Evolutionary conservation across 2,888 invertebrate species (phyloP), one percentile per base, ranked within the genome.

Genomic region (Philopedon plagiatum): DNA sequence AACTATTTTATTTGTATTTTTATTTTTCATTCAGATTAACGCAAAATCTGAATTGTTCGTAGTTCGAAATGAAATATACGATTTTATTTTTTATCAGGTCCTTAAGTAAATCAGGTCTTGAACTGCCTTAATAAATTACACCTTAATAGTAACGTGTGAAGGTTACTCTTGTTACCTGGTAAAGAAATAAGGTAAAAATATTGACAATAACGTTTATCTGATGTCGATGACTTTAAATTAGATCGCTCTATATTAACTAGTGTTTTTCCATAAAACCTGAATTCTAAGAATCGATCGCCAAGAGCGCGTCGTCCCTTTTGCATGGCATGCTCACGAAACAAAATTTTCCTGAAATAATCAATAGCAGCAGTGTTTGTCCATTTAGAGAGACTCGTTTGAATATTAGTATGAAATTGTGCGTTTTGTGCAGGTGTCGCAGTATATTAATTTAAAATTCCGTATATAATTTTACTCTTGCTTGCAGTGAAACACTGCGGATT

Each of bases 281-380:
- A 56, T 41, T n/a, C 23, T 15, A 8, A 41, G 46, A 71, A 71
- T 71, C 71, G 71, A 71, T 71, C 29, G 29, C n/a, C 23, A 7
- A n/a, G 39, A 34, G 44, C 23, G 41, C 41, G 13, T 41, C 49
- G 68, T 62, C 51, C 44, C 29, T 60, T n/a, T 51, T 65, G 62
- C 72, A 63, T 63, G 72, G 46, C 72, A 72, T 72, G 72, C 72
- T 63, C 62, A 51, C 19, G 19, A 39, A 49, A 39, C 37, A 32
- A 71, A 60, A 51, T 37, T 26, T 70, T 61, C 62, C 66, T 5
- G 62, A 66, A 73, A 73, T 73, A 73, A 73, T 73, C 73, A 44
- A 73, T 73, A 73, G 23, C 26, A 4, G n/a, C 18, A 11, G 49
- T 39, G 15, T 49, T 62, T 46, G 29, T 62, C 34, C 34, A 56